Evolutionary conservation across 2,888 invertebrate species (phyloP), one percentile per base, ranked within the genome.

Genomic region (Scotopteryx bipunctaria): DNA sequence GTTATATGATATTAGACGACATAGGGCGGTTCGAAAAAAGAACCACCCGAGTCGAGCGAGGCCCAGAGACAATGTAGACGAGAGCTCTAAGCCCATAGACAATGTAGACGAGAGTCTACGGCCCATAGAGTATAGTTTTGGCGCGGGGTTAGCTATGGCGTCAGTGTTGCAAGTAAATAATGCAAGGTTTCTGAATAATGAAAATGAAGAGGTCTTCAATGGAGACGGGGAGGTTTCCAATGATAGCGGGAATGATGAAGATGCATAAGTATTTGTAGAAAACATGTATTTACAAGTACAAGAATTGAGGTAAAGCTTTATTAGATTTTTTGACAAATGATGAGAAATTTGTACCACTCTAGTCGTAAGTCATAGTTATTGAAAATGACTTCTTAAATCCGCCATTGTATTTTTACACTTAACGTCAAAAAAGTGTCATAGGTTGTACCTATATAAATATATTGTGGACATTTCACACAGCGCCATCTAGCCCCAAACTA

Each of bases 201-300:
- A 67, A 0, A 66, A 71, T 1, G 91, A 91, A 46, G 89, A 90
- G 16, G 81, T 88, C 0, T 91, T 89, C 63, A 72, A 79, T n/a
- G 91, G 89, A 0, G 82, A 86, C 21, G 91, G 91, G 0, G 88
- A 91, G 38, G 86, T 90, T 0, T 89, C 89, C 0, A 67, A 76
- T n/a, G 91, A 91, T 37, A 91, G 90, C 55, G 91, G 91, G 0
- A 86, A 91, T 48, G 90, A 91, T 58, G 87, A 85, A 41, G 82
- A 86, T 17, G 76, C 78, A 2, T 48, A 41, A 9, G n/a, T n/a
- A n/a, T n/a, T n/a, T n/a, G n/a, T n/a, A n/a, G n/a, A n/a, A n/a
- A n/a, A n/a, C n/a, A n/a, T n/a, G n/a, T n/a, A n/a, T n/a, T n/a
- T n/a, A n/a, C n/a, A n/a, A n/a, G n/a, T n/a, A n/a, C n/a, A n/a